Percentiles rank a stretch among this genome's conserved stretches.
phyloP scores from a whole-genome alignment of 2,888 invertebrate genomes.

The Callosobruchus maculatus region DNA sequence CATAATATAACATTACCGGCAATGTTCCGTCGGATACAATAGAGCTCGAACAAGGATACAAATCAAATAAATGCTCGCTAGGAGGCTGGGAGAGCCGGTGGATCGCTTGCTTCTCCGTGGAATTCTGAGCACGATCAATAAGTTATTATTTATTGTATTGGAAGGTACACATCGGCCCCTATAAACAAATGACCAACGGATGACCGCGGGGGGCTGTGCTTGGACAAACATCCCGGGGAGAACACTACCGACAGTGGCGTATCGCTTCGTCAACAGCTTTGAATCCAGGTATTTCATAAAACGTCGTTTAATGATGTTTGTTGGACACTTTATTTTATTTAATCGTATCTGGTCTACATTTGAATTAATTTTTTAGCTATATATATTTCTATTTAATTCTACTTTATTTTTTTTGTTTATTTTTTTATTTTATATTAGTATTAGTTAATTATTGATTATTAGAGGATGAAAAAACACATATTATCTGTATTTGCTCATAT shows the following conservation, averaged over 20 bases:
- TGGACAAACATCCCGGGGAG: conserved; percentile 41
- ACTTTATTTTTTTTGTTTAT: no score
- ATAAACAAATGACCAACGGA: conserved; percentile 44
- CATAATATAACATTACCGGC: conserved; percentile 41
- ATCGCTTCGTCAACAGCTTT: neutral
- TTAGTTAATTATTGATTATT: no score
- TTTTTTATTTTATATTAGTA: no score
- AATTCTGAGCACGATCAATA: conserved; percentile 36
- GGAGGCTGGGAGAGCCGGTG: conserved; percentile 1
- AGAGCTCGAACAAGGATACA: conserved; percentile 39
- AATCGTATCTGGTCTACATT: no score
- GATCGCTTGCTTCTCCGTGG: conserved; percentile 11
- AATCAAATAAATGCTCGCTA: conserved; percentile 41
- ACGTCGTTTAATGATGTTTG: neutral
- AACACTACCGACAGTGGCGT: conserved; percentile 12
- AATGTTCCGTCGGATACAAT: conserved; percentile 39
- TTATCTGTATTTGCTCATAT: no score
- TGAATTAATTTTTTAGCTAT: no score
- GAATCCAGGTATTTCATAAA: no score
- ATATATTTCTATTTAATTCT: no score
- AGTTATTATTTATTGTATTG: conserved; percentile 45
- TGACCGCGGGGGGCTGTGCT: conserved; percentile 33
- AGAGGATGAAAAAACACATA: no score
- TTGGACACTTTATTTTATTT: no score
- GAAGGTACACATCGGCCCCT: conserved; percentile 38